Conservation (phyloP, 1,140 invertebrate genomes). For the Centruroides sculpturatus region DNA sequence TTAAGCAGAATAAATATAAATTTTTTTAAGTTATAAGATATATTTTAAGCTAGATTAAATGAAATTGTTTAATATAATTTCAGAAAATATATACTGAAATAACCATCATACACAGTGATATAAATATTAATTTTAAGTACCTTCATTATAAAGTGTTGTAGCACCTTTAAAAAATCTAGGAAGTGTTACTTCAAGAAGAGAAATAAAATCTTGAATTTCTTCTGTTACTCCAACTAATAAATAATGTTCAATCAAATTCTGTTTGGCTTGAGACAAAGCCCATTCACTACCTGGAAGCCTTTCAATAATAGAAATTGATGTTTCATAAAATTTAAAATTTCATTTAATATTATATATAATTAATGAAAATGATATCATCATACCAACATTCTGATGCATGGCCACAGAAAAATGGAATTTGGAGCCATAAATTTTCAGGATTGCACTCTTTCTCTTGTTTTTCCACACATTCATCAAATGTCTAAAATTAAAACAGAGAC, state of each 20-base stretch:
- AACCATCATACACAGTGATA: too few species aligned
- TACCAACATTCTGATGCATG: conserved; percentile 89
- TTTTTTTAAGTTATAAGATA: too few species aligned
- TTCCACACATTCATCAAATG: conserved; percentile 88
- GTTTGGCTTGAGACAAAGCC: conserved; percentile 89
- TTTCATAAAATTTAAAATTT: background rate
- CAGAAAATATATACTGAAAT: too few species aligned
- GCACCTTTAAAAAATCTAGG: conserved; percentile 86
- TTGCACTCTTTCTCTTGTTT: conserved; percentile 77
- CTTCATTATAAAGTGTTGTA: conserved; percentile 60
- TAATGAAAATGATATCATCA: conserved; percentile 17
- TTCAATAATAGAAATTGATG: conserved; percentile 8
- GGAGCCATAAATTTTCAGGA: conserved; percentile 84
- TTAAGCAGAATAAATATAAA: too few species aligned
- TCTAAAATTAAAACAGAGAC: conserved; percentile 40
- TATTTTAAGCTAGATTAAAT: too few species aligned
- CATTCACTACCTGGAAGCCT: conserved; percentile 84
- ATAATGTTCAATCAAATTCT: conserved; percentile 85
- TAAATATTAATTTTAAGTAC: conserved; percentile 32
- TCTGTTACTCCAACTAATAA: conserved; percentile 92
- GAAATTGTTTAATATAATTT: too few species aligned
- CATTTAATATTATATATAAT: background rate
- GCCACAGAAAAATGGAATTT: conserved; percentile 96
- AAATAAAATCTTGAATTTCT: conserved; percentile 82
- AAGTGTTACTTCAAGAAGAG: conserved; percentile 70